A percentile compares a stretch with the other conserved stretches of the same genome.
Conservation (phyloP, 1,140 invertebrate genomes). For the Sycophila sp. region DNA sequence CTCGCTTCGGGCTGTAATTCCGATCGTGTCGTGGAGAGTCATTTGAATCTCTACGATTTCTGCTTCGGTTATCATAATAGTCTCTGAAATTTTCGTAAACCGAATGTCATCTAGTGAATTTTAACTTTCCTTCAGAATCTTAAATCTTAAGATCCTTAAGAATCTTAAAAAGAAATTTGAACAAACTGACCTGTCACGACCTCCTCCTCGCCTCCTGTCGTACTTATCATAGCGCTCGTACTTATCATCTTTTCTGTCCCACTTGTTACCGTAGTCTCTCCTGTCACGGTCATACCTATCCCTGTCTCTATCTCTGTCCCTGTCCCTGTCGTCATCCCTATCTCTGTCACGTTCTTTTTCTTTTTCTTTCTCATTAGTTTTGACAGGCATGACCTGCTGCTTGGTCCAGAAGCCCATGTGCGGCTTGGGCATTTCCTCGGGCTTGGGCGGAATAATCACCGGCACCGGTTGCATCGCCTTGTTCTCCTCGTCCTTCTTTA, state of each 20-base stretch:
- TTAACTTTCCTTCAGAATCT: too few relatives aligned
- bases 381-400: conserved; percentile 61
- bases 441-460: conserved; percentile 50
- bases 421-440: conserved; percentile 64
- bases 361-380: conserved; percentile 51
- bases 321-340: conserved; percentile 48
- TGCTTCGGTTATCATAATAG: conserved; percentile 60
- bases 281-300: conserved; percentile 48
- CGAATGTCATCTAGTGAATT: too few relatives aligned
- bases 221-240: conserved; percentile 50
- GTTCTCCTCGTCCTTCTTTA: conserved; percentile 64
- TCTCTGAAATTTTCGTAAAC: conserved; percentile 47
- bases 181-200: conserved; percentile 54
- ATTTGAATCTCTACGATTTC: conserved; percentile 52
- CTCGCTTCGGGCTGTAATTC: conserved; percentile 60
- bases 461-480: conserved; percentile 19
- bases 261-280: conserved; percentile 38
- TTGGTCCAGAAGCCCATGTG: conserved; percentile 67
- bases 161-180: conserved; percentile 9
- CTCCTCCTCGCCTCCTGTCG: conserved; percentile 57
- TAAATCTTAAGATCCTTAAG: too few relatives aligned
- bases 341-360: conserved; percentile 51
- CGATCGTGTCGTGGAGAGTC: conserved; percentile 61
- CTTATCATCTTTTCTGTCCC: conserved; percentile 29
- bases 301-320: conserved; percentile 57